Conservation (phyloP, 2,797 vertebrate species). For the Enteromius afrohamiltoni region DNA sequence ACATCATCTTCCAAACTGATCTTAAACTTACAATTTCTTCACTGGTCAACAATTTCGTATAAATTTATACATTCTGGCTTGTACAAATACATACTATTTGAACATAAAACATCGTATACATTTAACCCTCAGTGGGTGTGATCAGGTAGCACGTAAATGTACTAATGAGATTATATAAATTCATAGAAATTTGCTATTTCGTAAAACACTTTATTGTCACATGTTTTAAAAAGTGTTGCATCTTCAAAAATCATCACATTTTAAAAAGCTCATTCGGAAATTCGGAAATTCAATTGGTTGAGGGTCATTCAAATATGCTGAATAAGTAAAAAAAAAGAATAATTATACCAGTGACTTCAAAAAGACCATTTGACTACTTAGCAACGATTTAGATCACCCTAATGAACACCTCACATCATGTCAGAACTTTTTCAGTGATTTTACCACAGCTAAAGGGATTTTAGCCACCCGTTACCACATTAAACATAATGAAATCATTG, state of each 20-base stretch:
- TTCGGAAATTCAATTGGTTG: too few relatives aligned
- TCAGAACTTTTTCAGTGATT: background rate
- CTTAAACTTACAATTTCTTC: background rate
- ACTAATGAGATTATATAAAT: background rate
- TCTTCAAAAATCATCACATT: too few relatives aligned
- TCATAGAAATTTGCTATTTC: background rate
- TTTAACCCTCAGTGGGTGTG: background rate
- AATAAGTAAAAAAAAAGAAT: background rate
- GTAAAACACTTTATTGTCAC: background rate
- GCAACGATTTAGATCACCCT: background rate
- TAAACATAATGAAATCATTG: background rate
- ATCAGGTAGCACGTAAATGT: background rate
- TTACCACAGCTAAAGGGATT: background rate
- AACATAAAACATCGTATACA: background rate
- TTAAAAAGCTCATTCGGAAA: too few relatives aligned
- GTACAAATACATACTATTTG: background rate
- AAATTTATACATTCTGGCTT: background rate
- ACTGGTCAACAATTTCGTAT: background rate
- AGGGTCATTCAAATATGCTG: background rate
- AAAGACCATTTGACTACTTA: background rate
- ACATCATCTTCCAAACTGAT: background rate
- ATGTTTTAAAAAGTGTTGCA: background rate
- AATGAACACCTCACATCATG: background rate
- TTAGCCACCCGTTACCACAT: background rate
- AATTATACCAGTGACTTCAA: background rate